Percentiles rank a stretch among this genome's conserved stretches.
These are phyloP conservation scores for Monodelphis domestica DNA, from an alignment of 2,797 vertebrate species.

Conservation along the genomic window DNA sequence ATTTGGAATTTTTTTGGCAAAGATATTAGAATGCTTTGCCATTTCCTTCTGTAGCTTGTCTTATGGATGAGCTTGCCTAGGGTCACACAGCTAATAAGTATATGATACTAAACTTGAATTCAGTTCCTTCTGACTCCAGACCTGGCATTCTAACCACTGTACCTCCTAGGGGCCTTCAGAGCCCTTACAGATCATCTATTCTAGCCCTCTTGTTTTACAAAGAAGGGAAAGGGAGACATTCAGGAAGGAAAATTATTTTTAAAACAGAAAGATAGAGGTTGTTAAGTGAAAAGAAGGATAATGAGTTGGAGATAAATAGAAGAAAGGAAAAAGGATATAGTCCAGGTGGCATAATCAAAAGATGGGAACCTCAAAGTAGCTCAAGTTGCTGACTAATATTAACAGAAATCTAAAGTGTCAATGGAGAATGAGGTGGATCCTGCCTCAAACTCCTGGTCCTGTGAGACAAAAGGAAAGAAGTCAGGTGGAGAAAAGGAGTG, in stretches of 20 bases:
- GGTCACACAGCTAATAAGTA: too few species aligned
- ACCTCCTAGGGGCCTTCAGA: too few species aligned
- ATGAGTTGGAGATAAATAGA: neutral
- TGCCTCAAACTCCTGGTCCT: neutral
- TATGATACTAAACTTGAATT: too few species aligned
- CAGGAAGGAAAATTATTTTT: neutral
- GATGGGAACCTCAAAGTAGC: neutral
- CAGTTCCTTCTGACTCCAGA: too few species aligned
- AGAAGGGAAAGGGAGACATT: constrained; percentile 8
- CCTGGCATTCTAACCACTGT: too few species aligned
- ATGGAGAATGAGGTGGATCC: neutral
- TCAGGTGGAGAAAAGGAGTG: neutral
- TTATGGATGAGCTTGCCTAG: too few species aligned
- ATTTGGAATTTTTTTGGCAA: too few species aligned
- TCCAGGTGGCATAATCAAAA: neutral
- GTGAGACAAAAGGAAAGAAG: neutral
- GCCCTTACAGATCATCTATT: too few species aligned
- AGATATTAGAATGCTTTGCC: too few species aligned
- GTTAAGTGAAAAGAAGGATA: neutral
- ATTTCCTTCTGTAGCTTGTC: too few species aligned
- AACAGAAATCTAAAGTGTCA: neutral
- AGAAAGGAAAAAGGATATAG: neutral
- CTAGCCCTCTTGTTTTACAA: neutral
- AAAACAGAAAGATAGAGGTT: neutral
- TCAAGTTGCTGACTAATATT: neutral